Percentiles rank a stretch among this genome's conserved stretches.
These are phyloP conservation scores for Heliopora coerulea DNA, from an alignment of 92 coral and sea anemone genomes.

Conservation along the genomic window DNA sequence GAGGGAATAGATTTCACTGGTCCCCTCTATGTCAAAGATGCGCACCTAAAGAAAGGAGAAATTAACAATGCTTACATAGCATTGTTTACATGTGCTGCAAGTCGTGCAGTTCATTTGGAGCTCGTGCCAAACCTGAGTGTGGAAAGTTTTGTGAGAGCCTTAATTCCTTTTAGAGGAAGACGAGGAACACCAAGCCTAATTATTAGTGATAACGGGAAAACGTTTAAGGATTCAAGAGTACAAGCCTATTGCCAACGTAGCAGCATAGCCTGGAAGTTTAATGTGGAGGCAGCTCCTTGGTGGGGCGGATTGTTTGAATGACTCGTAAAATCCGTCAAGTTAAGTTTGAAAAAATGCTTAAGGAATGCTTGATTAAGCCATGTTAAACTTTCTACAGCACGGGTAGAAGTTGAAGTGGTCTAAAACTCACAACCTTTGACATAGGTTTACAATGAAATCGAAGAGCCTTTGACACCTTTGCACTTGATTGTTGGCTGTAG, in stretches of 20 bases:
- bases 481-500: constrained; percentile 36
- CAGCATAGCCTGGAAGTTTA: constrained; percentile 4
- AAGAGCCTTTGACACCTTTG: constrained; percentile 20
- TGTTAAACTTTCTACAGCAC: constrained; percentile 34
- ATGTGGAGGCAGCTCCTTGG: constrained; percentile 30
- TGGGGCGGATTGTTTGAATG: constrained; percentile 43
- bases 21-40: constrained; percentile 43
- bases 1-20: constrained; percentile 47
- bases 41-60: constrained; percentile 24
- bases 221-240: constrained; percentile 16
- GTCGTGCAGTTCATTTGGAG: constrained; percentile 46
- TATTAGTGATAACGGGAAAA: constrained; percentile 39
- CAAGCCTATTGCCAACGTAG: constrained; percentile 21
- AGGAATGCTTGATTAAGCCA: constrained; percentile 5
- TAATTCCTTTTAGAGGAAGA: constrained; percentile 36
- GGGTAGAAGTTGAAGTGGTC: constrained; percentile 34
- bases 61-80: constrained; percentile 46
- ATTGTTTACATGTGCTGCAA: constrained; percentile 49
- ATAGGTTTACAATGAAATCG: constrained; percentile 23
- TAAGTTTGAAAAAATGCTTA: constrained; percentile 22
- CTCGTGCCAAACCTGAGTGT: constrained; percentile 43
- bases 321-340: constrained; percentile 36
- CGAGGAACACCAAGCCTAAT: constrained; percentile 30
- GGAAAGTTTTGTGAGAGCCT: constrained; percentile 35
- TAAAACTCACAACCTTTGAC: constrained; percentile 33